Conservation (phyloP, 2,888 invertebrate species). For the Neria commutata region DNA sequence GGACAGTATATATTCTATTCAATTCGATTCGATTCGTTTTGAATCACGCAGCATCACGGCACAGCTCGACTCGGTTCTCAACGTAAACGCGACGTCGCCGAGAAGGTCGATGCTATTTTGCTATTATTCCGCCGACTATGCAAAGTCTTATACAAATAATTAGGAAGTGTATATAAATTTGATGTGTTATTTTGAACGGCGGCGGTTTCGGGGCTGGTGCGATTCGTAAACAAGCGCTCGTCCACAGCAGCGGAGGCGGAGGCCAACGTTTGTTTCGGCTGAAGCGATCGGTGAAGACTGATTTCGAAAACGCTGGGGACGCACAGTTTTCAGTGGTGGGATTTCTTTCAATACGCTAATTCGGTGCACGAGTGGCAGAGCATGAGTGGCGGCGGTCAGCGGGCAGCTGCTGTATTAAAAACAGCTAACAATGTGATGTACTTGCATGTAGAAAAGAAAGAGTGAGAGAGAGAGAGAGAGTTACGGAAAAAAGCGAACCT, state of each 20-base stretch:
- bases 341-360: conserved; percentile 18
- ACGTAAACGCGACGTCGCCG: background rate
- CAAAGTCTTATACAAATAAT: background rate
- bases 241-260: conserved; percentile 14
- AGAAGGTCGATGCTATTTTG: background rate
- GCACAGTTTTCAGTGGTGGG: background rate
- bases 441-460: background rate
- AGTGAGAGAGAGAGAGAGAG: background rate
- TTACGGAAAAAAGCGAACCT: background rate
- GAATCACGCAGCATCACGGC: too few relatives aligned
- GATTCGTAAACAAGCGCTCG: conserved; percentile 1
- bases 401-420: too few relatives aligned
- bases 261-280: conserved; percentile 13
- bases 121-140: background rate
- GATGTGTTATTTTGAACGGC: background rate
- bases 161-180: conserved; percentile 3
- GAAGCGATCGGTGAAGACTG: background rate
- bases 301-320: conserved; percentile 1
- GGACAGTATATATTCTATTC: too few relatives aligned
- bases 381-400: too few relatives aligned
- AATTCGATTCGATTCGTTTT: too few relatives aligned
- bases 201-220: too few relatives aligned
- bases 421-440: background rate
- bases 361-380: conserved; percentile 25
- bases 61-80: background rate